Evolutionary conservation across 2,888 invertebrate genomes (phyloP), one percentile per base, ranked within the genome.

Genomic region (Lithophane socia): DNA sequence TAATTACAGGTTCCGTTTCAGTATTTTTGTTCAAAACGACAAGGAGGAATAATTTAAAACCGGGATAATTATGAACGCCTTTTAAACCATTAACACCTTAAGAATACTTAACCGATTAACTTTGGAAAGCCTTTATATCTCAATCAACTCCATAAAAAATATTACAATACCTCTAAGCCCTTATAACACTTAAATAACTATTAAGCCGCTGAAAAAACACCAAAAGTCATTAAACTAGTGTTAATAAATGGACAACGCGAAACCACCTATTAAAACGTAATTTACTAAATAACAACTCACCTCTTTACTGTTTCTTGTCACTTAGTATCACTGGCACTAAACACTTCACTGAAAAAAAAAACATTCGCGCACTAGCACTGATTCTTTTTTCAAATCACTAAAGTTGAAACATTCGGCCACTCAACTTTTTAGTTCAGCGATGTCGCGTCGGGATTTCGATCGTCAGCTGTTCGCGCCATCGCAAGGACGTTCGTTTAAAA

Each of bases 401-500:
- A 76, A 79, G 52, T 73, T 56, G 44, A 70, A 87, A 80, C 65
- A 85, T 83, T 80, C 42, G 73, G 80, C 67, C 87, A 88, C 86
- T 80, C 52, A 86, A 85, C 84, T 81, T 87, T 87, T 83, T 73
- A 67, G 79, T 76, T 82, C 77, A n/a, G 52, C 76, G 60, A 79
- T 76, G 72, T 64, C 74, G 84, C 84, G 80, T 72, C 79, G 75
- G 86, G 83, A 82, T 89, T 89, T 87, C 79, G 86, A 74, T 61
- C 77, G 87, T 95, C 95, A 95, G 95, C 95, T 95, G 95, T 92
- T 95, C 92, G 93, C 92, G 91, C 87, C 83, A 88, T 71, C 82
- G 89, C 92, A 95, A 95, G 95, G 95, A 94, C 95, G 95, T 94
- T 91, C 89, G 89, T 84, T 85, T 87, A 86, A 89, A 92, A 90